Evolutionary conservation across 1,140 invertebrate species (phyloP), one percentile per base, ranked within the genome.

Genomic region (Nephila pilipes): DNA sequence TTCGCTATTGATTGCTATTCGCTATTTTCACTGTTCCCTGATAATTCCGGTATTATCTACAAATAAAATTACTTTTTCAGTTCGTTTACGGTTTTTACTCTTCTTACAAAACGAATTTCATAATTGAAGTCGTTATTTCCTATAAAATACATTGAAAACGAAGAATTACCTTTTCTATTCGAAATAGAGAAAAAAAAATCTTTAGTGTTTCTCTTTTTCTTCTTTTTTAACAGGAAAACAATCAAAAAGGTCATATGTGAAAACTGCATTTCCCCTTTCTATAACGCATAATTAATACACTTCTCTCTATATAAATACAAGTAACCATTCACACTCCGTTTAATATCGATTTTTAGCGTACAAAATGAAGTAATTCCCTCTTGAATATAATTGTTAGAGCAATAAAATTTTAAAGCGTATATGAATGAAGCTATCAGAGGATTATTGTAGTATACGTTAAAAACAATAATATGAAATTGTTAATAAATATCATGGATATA

Each of bases 1-100:
- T 12, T 81, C 32, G 65, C 80, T 92, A 92, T 92, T 92, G 90
- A 92, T 92, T 85, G 80, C 79, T 4, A 46, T 16, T 60, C 79
- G 54, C 55, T 83, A 63, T 85, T 57, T 80, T 32, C 69, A 60
- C 25, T 85, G 36, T 55, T 63, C 58, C 25, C 80, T 85, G 90
- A 91, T 91, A 85, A 91, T 91, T 91, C 80, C 54, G 58, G 80
- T 91, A 91, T 91, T 91, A 91, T 91, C 90, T 91, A 29, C 80
- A 80, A 91, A 85, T 91, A 91, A 91, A 91, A 91, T 91, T 91
- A 91, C 90, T 91, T 91, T 83, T 29, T 18, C 75, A 91, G 38
- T 83, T 91, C 75, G 29, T 60, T 85, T 91, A 58, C 58, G 58
- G 80, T 85, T 85, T 83, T 83, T 80, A 83, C 80, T 91, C 80